Conservation (phyloP, 2,113 vertebrate species). For the Neoarius graeffei region DNA sequence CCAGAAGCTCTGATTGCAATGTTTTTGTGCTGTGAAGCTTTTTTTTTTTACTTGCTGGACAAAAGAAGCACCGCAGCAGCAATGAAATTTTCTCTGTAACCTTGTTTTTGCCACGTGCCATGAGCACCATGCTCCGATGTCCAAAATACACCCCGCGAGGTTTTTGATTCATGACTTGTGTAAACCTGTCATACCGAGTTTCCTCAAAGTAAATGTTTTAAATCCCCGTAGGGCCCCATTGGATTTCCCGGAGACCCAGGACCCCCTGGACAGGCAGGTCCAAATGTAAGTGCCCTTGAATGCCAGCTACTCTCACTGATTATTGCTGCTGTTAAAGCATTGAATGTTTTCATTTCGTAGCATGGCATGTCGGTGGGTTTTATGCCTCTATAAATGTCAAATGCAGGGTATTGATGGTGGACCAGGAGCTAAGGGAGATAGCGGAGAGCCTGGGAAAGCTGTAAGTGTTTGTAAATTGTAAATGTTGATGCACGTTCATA, state of each 20-base stretch:
- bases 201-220: background rate
- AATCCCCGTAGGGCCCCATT: conserved; percentile 76
- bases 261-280: conserved; percentile 80
- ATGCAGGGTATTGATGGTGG: conserved; percentile 80
- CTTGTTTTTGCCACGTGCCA: background rate
- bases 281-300: conserved; percentile 67
- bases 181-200: background rate
- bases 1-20: background rate
- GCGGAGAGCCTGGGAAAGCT: conserved; percentile 80
- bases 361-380: background rate
- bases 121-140: background rate
- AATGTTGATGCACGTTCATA: background rate
- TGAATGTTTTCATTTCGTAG: conserved; percentile 14
- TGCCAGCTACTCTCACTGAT: conserved; percentile 17
- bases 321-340: conserved; percentile 13
- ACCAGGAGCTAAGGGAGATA: conserved; percentile 82
- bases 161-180: background rate
- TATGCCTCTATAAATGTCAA: conserved; percentile 37
- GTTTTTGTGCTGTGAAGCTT: background rate
- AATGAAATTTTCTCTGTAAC: background rate
- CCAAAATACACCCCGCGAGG: background rate
- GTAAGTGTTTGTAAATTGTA: conserved; percentile 68
- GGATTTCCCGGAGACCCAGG: conserved; percentile 82
- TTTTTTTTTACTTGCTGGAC: background rate
- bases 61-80: background rate